A percentile compares a stretch with the other conserved stretches of the same genome.
Evolutionary conservation across 1,140 invertebrate genomes (phyloP).

Genomic region (Lepidurus arcticus): DNA sequence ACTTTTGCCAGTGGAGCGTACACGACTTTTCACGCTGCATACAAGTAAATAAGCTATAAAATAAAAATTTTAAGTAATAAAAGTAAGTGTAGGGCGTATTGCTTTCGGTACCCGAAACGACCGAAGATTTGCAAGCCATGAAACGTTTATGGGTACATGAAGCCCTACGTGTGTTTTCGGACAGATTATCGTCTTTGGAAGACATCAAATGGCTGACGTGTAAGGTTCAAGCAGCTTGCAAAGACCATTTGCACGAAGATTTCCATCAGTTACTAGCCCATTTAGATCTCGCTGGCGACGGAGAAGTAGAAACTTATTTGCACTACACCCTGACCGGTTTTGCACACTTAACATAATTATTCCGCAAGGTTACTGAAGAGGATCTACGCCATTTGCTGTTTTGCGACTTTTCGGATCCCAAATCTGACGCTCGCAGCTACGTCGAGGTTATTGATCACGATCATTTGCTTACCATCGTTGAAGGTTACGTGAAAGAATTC

Average conservation of each 20-base stretch:
- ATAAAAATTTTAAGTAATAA: too few relatives aligned
- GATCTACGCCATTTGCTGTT: conserved; percentile 83
- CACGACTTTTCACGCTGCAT: conserved; percentile 38
- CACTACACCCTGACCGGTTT: not conserved
- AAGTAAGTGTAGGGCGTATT: conserved; percentile 66
- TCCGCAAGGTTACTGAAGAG: conserved; percentile 58
- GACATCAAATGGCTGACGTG: conserved; percentile 79
- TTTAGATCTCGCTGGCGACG: conserved; percentile 48
- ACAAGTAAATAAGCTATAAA: conserved; percentile 37
- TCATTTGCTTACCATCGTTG: conserved; percentile 73
- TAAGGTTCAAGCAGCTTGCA: conserved; percentile 45
- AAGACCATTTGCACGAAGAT: conserved; percentile 49
- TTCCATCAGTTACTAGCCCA: conserved; percentile 52
- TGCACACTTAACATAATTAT: conserved; percentile 33
- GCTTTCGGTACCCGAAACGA: conserved; percentile 85
- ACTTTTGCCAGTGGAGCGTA: conserved; percentile 6
- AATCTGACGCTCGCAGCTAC: conserved; percentile 80
- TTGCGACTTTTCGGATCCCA: conserved; percentile 92
- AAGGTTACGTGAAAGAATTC: conserved; percentile 83
- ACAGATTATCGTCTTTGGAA: conserved; percentile 74
- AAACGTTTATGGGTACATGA: conserved; percentile 93
- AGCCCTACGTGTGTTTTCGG: conserved; percentile 82
- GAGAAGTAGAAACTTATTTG: conserved; percentile 40
- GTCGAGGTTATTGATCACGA: conserved; percentile 81
- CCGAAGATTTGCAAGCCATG: conserved; percentile 77